Conservation (phyloP, 2,888 invertebrate genomes). For the Encarsia formosa region DNA sequence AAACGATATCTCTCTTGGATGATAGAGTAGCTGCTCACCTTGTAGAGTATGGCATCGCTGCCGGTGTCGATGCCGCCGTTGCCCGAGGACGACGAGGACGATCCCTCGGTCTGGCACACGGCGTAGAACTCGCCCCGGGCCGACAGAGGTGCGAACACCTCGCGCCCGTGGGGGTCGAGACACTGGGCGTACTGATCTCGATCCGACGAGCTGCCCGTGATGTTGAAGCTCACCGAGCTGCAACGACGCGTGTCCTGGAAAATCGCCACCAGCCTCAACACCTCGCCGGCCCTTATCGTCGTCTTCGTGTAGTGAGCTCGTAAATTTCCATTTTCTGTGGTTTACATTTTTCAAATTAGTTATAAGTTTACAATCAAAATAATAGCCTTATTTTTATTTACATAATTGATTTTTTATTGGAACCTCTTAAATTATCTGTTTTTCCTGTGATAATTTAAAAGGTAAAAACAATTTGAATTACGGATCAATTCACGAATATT, state of each 20-base stretch:
- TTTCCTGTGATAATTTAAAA: too few species aligned
- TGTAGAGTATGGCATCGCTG: constrained; percentile 52
- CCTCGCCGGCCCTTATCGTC: constrained; percentile 53
- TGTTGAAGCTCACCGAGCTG: constrained; percentile 47
- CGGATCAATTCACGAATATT: too few species aligned
- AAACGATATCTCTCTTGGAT: too few species aligned
- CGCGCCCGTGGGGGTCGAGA: constrained; percentile 49
- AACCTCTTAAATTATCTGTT: too few species aligned
- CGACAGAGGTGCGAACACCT: constrained; percentile 54
- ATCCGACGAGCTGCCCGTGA: constrained; percentile 44
- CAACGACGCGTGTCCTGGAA: constrained; percentile 54
- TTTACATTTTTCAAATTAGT: too few species aligned
- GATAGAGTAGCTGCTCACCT: constrained; percentile 28
- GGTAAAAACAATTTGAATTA: too few species aligned
- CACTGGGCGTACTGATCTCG: constrained; percentile 55
- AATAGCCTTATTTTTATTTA: too few species aligned
- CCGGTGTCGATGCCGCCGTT: constrained; percentile 32
- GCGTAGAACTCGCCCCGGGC: constrained; percentile 56
- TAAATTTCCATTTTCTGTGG: constrained; percentile 48
- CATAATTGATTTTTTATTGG: too few species aligned
- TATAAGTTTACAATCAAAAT: too few species aligned
- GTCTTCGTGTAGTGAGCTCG: constrained; percentile 54
- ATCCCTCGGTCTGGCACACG: constrained; percentile 49
- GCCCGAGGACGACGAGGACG: constrained; percentile 45
- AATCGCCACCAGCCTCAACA: constrained; percentile 55